A percentile compares a stretch with the other conserved stretches of the same genome.
These are phyloP conservation scores for Catharus minimus DNA, from an alignment of 2,113 vertebrate genomes.

Conservation along the genomic window DNA sequence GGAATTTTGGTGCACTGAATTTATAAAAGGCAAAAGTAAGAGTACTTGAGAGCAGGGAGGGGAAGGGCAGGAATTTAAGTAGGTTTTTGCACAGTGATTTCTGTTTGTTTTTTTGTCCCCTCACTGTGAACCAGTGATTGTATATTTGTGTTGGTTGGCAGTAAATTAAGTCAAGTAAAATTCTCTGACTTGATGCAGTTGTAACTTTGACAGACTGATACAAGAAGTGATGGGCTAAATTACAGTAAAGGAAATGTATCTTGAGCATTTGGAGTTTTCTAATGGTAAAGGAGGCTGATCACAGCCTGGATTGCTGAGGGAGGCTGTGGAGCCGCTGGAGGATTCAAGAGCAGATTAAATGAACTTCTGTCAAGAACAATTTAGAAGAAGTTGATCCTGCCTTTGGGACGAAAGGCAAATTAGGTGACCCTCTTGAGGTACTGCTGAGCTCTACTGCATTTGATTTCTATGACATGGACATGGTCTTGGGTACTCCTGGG, in stretches of 20 bases:
- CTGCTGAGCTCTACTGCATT: slow-evolving; percentile 37
- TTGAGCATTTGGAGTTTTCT: slow-evolving; percentile 20
- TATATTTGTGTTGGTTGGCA: neutral
- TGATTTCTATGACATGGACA: neutral
- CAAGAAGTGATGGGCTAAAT: slow-evolving; percentile 9
- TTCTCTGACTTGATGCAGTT: neutral
- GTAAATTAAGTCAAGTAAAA: slow-evolving; percentile 26
- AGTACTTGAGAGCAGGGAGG: neutral
- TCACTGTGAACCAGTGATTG: neutral
- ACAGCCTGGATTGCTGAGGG: slow-evolving; percentile 2
- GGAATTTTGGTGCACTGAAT: neutral
- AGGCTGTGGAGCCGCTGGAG: neutral
- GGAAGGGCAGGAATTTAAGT: neutral
- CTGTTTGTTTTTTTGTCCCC: neutral
- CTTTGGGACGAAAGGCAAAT: neutral
- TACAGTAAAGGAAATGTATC: neutral
- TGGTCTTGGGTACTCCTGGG: neutral
- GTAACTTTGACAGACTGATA: neutral
- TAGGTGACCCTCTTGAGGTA: slow-evolving; percentile 36
- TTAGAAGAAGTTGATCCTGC: slow-evolving; percentile 48
- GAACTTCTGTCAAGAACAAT: slow-evolving; percentile 51
- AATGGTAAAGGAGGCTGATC: neutral
- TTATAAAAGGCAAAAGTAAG: neutral
- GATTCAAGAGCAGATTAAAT: slow-evolving; percentile 58
- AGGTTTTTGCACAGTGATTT: neutral